Evolutionary conservation across 1,140 invertebrate genomes (phyloP), one percentile per base, ranked within the genome.

Genomic region (Venustaconcha ellipsiformis): DNA sequence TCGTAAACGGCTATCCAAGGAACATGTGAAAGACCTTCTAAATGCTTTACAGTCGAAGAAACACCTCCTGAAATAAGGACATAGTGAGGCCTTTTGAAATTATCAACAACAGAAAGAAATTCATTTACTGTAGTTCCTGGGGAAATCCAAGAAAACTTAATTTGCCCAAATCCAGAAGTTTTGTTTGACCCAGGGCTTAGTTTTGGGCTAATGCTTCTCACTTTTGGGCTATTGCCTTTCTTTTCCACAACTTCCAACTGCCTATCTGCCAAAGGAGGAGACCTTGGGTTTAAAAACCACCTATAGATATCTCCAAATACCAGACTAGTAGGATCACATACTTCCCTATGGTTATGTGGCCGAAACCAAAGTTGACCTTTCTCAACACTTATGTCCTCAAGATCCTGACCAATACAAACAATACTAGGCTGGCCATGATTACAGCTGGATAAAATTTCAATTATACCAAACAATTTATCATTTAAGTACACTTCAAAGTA

Each of bases 1-100:
- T 76, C 74, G 67, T 76, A 76, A 14, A 76, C 74, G 48, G 68
- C 67, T 37, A 70, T 58, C 74, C 74, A 76, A 12, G 58, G 67
- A 37, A 70, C 26, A 20, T 57, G 37, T n/a, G 74, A 37, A 57
- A 76, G 55, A 20, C 65, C 58, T 66, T 11, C 37, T 48, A 76
- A 65, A 59, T 76, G 18, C 14, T 57, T 18, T 13, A 58, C 6
- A 58, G 56, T 57, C 26, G 58, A 37, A 18, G 67, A 48, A 20
- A 76, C 37, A 48, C 70, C 74, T 13, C 74, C 68, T 17, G 68
- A 57, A 17, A 76, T 14, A 26, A 76, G 60, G 14, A 76, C 60
- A 57, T 26, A 76, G 30, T 71, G 67, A 37, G 64, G 60, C 13
- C 17, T 23, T 37, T 67, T 23, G 55, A 48, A 48, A 48, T 48